Evolutionary conservation across 2,113 vertebrate genomes (phyloP), one percentile per base, ranked within the genome.

Genomic region (Erpornis zantholeuca): DNA sequence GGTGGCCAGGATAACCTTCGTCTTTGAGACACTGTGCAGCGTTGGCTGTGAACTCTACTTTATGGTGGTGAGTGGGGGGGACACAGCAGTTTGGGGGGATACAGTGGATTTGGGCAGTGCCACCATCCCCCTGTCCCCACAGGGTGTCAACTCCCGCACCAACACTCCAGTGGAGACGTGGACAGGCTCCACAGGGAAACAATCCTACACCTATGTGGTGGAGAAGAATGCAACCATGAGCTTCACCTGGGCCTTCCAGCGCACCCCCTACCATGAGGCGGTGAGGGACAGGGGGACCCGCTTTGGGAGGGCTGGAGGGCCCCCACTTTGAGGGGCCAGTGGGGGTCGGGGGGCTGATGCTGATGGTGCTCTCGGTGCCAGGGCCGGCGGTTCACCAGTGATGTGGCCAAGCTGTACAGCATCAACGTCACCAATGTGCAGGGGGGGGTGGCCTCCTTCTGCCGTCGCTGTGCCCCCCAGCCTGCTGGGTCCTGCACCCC

Each of bases 181-280:
- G 99, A 98, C 90, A 28, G 99, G 99, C 22, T 95, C 97, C 64
- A 98, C 90, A 72, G 98, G 97, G 44, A 99, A 99, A 82, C 99
- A 99, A 96, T 99, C 99, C 25, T 99, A 99, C 93, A 98, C 99
- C 25, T 99, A 99, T 59, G 65, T 98, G 29, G 97, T 99, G 59
- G 98, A 98, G 95, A 98, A 96, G 69, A 99, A 99, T 0, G 94
- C 93, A 8, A 99, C 98, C 18, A 92, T 96, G 96, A 99, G 98
- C 97, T 99, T 99, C 97, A 99, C 98, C 12, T 99, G 99, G 99
- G 98, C 98, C 9, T 99, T 99, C 97, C 98, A 99, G 85, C 98
- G 99, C 68, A 98, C 98, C 3, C 96, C 95, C 3, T 85, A 95
- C 14, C 96, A 97, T 0, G 95, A 96, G 45, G 79, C 44, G 68